phyloP scores from a whole-genome alignment of 2,888 invertebrate genomes.

The Dynastes hyllus region DNA sequence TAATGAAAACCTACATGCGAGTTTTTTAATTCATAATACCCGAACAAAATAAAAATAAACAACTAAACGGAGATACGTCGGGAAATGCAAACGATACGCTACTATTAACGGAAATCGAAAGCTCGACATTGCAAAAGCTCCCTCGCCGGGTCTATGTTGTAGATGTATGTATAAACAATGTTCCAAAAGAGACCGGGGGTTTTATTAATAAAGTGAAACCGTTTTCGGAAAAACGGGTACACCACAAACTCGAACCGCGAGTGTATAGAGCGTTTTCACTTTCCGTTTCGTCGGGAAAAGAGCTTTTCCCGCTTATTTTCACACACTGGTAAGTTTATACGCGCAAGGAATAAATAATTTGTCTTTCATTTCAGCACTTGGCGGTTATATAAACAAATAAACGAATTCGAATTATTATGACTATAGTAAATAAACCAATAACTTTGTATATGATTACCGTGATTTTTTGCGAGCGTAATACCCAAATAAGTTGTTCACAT shows the following conservation, averaged over 20 bases:
- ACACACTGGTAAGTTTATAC: background rate
- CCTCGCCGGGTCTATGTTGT: background rate
- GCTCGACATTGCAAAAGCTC: constrained; percentile 36
- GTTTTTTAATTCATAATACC: no score
- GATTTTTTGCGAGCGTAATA: constrained; percentile 39
- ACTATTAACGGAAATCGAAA: constrained; percentile 34
- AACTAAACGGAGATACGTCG: background rate
- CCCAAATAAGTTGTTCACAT: constrained; percentile 26
- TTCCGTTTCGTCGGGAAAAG: constrained; percentile 46
- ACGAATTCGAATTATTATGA: background rate
- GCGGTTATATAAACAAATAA: background rate
- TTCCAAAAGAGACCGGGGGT: no score
- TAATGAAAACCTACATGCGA: no score
- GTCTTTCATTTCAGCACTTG: background rate
- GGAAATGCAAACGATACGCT: background rate
- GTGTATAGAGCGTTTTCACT: constrained; percentile 42
- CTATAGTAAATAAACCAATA: background rate
- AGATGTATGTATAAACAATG: constrained; percentile 45
- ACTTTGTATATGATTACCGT: constrained; percentile 20
- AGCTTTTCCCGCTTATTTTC: constrained; percentile 35
- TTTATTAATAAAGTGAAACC: constrained; percentile 53
- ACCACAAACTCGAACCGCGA: constrained; percentile 31
- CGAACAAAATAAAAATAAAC: background rate
- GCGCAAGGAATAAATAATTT: background rate
- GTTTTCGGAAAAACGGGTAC: constrained; percentile 44